Percentiles rank a stretch among this genome's conserved stretches.
phyloP scores from a whole-genome alignment of 1,140 invertebrate species.

The Scaptodrosophila lebanonensis region DNA sequence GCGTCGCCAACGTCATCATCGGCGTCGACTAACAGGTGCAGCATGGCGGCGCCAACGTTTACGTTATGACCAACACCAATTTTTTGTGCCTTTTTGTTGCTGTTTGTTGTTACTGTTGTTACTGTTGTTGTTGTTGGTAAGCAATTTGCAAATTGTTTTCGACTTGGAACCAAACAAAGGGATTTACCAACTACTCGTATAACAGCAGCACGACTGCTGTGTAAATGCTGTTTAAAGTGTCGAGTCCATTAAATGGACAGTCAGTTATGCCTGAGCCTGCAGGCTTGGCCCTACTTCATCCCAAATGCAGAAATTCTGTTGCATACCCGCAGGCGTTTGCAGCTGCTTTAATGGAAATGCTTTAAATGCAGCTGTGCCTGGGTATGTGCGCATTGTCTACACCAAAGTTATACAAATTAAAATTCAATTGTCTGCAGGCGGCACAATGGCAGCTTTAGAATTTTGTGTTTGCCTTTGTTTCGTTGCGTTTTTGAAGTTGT shows the following conservation, averaged over 20 bases:
- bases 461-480: constrained; percentile 21
- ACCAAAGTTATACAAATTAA: constrained; percentile 61
- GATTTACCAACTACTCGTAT: constrained; percentile 23
- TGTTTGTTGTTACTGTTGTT: no score
- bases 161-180: constrained; percentile 32
- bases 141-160: constrained; percentile 71
- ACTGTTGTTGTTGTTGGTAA: constrained; percentile 45
- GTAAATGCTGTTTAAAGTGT: constrained; percentile 33
- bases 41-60: constrained; percentile 38
- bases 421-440: constrained; percentile 55
- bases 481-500: constrained; percentile 23
- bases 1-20: constrained; percentile 3
- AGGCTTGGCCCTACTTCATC: no score
- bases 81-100: no score
- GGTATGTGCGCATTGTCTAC: no score
- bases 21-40: constrained; percentile 7
- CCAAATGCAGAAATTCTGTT: constrained; percentile 47
- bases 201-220: background rate
- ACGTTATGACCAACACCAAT: no score
- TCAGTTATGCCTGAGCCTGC: no score
- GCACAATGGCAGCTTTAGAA: constrained; percentile 20
- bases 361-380: constrained; percentile 41
- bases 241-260: constrained; percentile 46
- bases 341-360: background rate
- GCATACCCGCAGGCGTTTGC: constrained; percentile 39